Base-by-base conservation (phyloP, 2,888 invertebrate genomes). In the Stenchaetothrips biformis region DNA sequence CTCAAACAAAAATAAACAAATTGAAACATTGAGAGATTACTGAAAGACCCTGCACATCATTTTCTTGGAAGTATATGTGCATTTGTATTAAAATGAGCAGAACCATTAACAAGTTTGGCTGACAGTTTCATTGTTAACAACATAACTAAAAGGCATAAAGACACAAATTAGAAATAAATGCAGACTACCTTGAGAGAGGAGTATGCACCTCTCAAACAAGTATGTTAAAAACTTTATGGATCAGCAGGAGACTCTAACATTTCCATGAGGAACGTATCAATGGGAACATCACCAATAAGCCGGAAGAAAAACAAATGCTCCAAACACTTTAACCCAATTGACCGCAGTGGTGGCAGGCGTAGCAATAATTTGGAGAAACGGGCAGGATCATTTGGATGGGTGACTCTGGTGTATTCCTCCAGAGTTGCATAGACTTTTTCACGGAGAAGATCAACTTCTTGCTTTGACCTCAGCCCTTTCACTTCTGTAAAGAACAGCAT, bases 291-390 rank as follows among this genome's bases (percentile, higher is more conserved):
- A 62, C 95, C 95, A 84, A 97, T 93, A 82, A 98, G 91, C 86
- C 95, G 94, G 89, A 95, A 96, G 90, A 95, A 96, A 90, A 96
- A 98, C 83, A 98, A 90, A 88, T 97, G 96, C 87, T 98, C 98
- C 85, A 95, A 90, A 88, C 97, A 96, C 88, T 97, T 97, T 79
- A 98, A 92, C 81, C 96, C 95, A 85, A 97, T 96, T 83, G 95
- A 95, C 82, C 97, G 91, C 78, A 97, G 90, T 47, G 96, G 95
- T 8, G 97, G 97, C 85, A 97, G 89, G 83, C 97, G 93, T 81
- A 97, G 89, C 81, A 99, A 89, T 16, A 99, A 89, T 86, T 99
- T 96, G 62, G 99, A 98, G 88, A 99, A 98, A 79, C 99, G 90
- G 7, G 97, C 97, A 74, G 96, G 94, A 85, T 99, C 98, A 48